Percentiles rank a stretch among this genome's conserved stretches.
Conservation (phyloP, 2,113 vertebrate genomes). For the Podiceps cristatus region DNA sequence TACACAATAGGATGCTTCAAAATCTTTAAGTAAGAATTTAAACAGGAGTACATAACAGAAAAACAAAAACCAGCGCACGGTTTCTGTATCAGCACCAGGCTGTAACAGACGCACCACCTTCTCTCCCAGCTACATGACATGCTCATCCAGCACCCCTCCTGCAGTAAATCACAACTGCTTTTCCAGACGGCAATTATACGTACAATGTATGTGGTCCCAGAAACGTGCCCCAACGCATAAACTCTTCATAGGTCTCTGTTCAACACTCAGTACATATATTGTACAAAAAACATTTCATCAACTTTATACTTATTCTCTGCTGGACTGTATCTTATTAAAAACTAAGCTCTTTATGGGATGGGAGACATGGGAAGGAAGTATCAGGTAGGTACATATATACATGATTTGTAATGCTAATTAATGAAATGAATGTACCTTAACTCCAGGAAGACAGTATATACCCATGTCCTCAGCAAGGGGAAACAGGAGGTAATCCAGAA, state of each 20-base stretch:
- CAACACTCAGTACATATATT: not conserved
- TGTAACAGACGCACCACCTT: not conserved
- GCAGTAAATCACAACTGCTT: not conserved
- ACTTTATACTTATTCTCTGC: not conserved
- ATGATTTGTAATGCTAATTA: not conserved
- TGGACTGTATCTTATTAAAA: not conserved
- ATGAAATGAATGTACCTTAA: not conserved
- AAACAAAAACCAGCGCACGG: not conserved
- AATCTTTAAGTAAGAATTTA: not conserved
- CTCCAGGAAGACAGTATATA: not conserved
- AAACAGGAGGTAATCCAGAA: not conserved
- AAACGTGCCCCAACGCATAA: not conserved
- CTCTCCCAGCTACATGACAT: not conserved
- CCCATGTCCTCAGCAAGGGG: not conserved
- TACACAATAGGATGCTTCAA: not conserved
- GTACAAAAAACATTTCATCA: not conserved
- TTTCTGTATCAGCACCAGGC: not conserved
- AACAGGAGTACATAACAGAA: not conserved
- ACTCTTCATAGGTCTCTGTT: not conserved
- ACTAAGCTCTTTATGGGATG: not conserved
- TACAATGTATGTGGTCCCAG: not conserved
- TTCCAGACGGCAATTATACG: not conserved
- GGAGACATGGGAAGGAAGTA: not conserved
- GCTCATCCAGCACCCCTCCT: not conserved
- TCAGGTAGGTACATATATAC: not conserved